These are phyloP conservation scores for Echinometra lucunter DNA, from an alignment of 53 echinoderm and acorn worm species.

Conservation along the genomic window DNA sequence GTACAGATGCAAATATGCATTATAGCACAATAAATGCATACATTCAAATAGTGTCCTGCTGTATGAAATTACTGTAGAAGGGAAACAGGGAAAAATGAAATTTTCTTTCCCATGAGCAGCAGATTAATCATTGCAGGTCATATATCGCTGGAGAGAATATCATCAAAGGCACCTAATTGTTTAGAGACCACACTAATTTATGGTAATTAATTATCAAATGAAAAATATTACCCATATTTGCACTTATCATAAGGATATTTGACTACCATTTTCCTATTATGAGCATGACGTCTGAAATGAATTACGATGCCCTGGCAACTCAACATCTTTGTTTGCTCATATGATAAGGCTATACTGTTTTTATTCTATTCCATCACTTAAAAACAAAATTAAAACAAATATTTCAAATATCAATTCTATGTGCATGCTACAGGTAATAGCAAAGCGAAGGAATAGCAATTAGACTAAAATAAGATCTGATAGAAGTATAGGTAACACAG, in stretches of 20 bases:
- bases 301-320: slow-evolving; percentile 12
- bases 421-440: background rate
- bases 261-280: background rate
- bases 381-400: background rate
- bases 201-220: background rate
- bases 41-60: background rate
- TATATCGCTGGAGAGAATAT: background rate
- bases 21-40: background rate
- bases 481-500: background rate
- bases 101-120: background rate
- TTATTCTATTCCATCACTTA: background rate
- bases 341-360: background rate
- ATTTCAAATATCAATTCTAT: background rate
- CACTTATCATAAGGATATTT: slow-evolving; percentile 10
- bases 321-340: background rate
- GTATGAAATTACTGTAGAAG: background rate
- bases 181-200: background rate
- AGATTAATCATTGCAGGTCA: slow-evolving; percentile 9
- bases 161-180: background rate
- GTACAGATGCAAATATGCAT: background rate
- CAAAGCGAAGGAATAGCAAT: background rate
- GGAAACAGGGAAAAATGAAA: background rate
- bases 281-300: slow-evolving; percentile 16
- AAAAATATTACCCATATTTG: slow-evolving; percentile 20
- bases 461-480: background rate